phyloP scores from a whole-genome alignment of 1,140 invertebrate species.

The Philopotamus ludificatus region DNA sequence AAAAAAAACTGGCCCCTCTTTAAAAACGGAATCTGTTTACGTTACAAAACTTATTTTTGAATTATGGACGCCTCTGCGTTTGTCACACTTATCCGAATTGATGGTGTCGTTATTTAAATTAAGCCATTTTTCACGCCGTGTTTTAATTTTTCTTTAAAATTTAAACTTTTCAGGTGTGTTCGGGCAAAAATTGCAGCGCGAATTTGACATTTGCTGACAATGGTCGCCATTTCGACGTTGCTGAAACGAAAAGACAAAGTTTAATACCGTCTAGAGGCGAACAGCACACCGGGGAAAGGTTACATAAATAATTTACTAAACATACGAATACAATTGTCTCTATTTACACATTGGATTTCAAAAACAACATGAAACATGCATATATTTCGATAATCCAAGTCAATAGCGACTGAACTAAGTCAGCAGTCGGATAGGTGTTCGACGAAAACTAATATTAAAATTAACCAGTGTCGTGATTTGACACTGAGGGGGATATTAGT shows the following conservation, averaged over 20 bases:
- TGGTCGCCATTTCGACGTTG: not conserved
- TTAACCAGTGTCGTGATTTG: no score
- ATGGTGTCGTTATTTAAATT: constrained; percentile 35
- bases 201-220: not conserved
- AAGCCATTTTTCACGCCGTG: not conserved
- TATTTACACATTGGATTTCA: not conserved
- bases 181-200: not conserved
- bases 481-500: no score
- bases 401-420: not conserved
- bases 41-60: constrained; percentile 36
- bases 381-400: not conserved
- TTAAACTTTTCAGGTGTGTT: not conserved
- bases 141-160: not conserved
- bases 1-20: constrained; percentile 20
- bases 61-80: constrained; percentile 26
- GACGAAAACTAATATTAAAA: no score
- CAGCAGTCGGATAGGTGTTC: not conserved
- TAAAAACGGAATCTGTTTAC: constrained; percentile 31
- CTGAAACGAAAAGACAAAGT: not conserved
- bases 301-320: no score
- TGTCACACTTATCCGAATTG: constrained; percentile 30
- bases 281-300: no score
- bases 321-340: no score
- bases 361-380: not conserved
- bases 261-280: not conserved